Evolutionary conservation across 2,113 vertebrate species (phyloP), one percentile per base, ranked within the genome.

Genomic region (Nerophis ophidion): DNA sequence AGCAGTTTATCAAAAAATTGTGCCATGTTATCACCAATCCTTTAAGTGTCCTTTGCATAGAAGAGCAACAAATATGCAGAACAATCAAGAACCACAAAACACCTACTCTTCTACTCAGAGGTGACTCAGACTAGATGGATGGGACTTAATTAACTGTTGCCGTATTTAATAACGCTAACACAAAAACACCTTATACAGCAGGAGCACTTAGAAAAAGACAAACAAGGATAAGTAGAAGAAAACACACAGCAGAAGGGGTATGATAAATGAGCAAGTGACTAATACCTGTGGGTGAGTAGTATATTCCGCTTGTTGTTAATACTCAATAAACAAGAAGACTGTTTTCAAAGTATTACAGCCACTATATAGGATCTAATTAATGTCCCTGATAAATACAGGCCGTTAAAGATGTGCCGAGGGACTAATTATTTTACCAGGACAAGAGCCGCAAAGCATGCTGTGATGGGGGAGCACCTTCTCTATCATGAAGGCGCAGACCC

Each of bases 381-480:
- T 87, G 87, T 84, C 77, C 66, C 74, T 90, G 86, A 91, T 91
- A 84, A 89, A 91, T 89, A 89, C 62, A 53, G 77, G 66, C 77
- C 51, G 72, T 83, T 86, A 88, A 67, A 78, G 63, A 70, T 56
- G 73, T 81, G 75, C 62, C 86, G 58, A 71, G 90, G 86, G 89
- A 91, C 79, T 91, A 92, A 93, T 92, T 93, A 93, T 83, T 87
- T 75, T 68, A 84, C 58, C 17, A 73, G 82, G 83, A 71, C 81
- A 80, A 60, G 80, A 88, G 80, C 67, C 68, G 60, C 79, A 86
- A 63, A 76, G 82, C 79, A 78, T 76, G 79, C 72, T 61, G 70
- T 54, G 60, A 56, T 78, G 48, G 65, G 45, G 66, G 75, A 75
- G 83, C 78, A 72, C 71, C 70, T 74, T 72, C 79, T 87, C 66